phyloP scores from a whole-genome alignment of 1,140 invertebrate species.

The Muscidifurax raptorellus region DNA sequence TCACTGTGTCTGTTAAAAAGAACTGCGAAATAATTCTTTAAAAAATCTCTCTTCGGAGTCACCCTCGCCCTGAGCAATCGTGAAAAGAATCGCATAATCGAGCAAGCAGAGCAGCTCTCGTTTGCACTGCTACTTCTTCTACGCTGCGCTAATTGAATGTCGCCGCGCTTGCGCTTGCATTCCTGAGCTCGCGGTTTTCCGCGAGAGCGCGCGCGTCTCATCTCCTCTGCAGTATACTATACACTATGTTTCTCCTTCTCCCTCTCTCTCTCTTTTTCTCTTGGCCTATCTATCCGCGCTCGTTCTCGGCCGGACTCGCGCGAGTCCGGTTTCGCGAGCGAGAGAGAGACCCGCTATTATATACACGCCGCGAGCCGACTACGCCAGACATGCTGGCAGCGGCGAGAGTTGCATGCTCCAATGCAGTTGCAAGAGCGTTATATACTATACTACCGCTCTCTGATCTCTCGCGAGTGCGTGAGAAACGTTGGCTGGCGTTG shows the following conservation, averaged over 20 bases:
- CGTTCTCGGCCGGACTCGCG: neutral
- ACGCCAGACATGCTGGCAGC: conserved; percentile 41
- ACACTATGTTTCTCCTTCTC: neutral
- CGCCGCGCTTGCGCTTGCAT: conserved; percentile 15
- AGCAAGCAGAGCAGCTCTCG: neutral
- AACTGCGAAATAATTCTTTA: too few species aligned
- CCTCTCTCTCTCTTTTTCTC: neutral
- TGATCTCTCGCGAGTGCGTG: too few species aligned
- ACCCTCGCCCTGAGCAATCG: too few species aligned
- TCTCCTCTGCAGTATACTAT: neutral
- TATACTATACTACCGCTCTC: neutral
- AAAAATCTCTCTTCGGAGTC: too few species aligned
- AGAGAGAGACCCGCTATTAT: neutral
- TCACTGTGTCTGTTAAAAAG: too few species aligned
- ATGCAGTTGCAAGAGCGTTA: neutral
- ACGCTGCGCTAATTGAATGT: conserved; percentile 8
- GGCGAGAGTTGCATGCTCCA: neutral
- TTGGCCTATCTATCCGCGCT: neutral
- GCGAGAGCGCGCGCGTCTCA: conserved; percentile 4
- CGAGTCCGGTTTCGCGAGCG: conserved; percentile 13
- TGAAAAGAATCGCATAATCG: neutral
- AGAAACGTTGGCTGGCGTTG: too few species aligned
- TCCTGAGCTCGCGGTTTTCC: conserved; percentile 14
- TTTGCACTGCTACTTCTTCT: neutral
- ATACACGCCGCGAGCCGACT: neutral